These are phyloP conservation scores for Acanthurus lineatus DNA, from an alignment of 2,797 vertebrate species.

Conservation along the genomic window DNA sequence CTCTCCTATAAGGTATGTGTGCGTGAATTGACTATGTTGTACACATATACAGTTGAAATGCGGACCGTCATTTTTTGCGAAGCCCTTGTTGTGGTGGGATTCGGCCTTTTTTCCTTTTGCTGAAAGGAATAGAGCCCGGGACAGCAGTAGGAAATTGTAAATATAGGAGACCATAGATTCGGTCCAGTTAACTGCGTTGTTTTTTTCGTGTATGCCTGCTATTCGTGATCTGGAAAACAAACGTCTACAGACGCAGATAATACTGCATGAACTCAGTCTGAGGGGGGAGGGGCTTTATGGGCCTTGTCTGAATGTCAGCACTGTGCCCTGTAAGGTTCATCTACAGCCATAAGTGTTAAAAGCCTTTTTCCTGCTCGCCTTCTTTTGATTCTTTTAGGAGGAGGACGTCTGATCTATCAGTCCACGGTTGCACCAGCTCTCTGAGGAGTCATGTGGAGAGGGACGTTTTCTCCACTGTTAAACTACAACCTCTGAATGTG, in stretches of 20 bases:
- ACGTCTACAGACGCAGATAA: neutral
- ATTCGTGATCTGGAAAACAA: fast-evolving
- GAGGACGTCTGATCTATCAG: neutral
- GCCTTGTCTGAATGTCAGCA: constrained; percentile 32
- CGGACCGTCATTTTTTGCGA: constrained; percentile 52
- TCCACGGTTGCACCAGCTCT: neutral
- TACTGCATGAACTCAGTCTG: constrained; percentile 12
- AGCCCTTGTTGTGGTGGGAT: constrained; percentile 41
- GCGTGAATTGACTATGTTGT: neutral
- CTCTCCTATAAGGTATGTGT: constrained; percentile 43
- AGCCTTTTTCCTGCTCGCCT: neutral
- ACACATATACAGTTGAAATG: constrained; percentile 32
- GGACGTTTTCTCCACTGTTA: constrained; percentile 29
- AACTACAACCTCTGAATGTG: constrained; percentile 7
- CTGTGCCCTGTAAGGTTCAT: neutral
- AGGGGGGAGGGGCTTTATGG: constrained; percentile 61
- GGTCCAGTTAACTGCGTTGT: fast-evolving
- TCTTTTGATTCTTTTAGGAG: constrained; percentile 34
- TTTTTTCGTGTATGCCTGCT: fast-evolving
- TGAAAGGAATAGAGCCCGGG: constrained; percentile 2
- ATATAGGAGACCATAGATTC: neutral
- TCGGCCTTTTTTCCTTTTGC: constrained; percentile 60
- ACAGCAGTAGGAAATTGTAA: too few species aligned
- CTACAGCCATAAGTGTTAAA: neutral
- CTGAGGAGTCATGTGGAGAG: constrained; percentile 21